Percentiles rank a stretch among this genome's conserved stretches.
phyloP scores from a whole-genome alignment of 2,797 vertebrate genomes.

The Pangasius djambal region DNA sequence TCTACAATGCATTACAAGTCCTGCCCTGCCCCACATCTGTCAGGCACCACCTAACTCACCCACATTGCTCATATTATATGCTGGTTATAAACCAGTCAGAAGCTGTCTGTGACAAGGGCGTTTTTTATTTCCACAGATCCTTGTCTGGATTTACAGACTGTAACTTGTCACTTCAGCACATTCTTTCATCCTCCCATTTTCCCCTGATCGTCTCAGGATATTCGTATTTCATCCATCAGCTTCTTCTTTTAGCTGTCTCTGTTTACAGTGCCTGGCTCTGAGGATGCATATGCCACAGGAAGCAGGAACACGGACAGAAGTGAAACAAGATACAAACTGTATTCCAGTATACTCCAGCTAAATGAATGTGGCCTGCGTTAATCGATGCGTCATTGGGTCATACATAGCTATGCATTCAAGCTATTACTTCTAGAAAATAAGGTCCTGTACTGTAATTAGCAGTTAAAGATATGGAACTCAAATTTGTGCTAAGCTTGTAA shows the following conservation, averaged over 20 bases:
- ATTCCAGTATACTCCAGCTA: background rate
- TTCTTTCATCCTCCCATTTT: background rate
- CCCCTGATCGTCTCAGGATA: background rate
- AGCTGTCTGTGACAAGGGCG: constrained; percentile 19
- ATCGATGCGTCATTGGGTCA: background rate
- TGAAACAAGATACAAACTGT: constrained; percentile 33
- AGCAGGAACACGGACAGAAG: constrained; percentile 29
- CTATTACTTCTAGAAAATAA: background rate
- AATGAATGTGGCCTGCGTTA: constrained; percentile 3
- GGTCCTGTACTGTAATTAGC: background rate
- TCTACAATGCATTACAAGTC: background rate
- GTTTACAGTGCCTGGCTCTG: constrained; percentile 45
- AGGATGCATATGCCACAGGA: constrained; percentile 31
- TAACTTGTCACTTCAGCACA: constrained; percentile 32
- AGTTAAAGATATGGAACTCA: background rate
- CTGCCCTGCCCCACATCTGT: constrained; percentile 5
- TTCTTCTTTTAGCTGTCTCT: constrained; percentile 43
- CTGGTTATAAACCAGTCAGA: constrained; percentile 45
- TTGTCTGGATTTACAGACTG: constrained; percentile 38
- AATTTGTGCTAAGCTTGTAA: background rate
- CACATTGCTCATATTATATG: constrained; percentile 24
- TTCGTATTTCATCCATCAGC: constrained; percentile 49
- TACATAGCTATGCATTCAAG: background rate
- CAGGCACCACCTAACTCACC: background rate
- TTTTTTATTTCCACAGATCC: constrained; percentile 33